Conservation (phyloP, 2,797 vertebrate genomes). For the Microhierax caerulescens region DNA sequence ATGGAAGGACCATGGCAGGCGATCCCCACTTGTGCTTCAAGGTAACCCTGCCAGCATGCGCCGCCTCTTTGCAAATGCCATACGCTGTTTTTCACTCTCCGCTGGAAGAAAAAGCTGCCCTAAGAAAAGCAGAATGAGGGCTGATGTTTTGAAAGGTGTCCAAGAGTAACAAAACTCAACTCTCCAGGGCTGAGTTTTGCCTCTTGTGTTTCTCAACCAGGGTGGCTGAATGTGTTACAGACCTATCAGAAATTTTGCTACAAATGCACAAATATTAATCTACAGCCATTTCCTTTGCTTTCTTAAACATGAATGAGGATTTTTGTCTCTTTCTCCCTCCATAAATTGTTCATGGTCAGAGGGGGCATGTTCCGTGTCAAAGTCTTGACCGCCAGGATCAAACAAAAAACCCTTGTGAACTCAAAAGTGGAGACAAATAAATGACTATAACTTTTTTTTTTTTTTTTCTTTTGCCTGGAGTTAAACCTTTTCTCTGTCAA, state of each 20-base stretch:
- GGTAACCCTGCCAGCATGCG: not conserved
- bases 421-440: conserved; percentile 80
- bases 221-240: conserved; percentile 71
- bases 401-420: conserved; percentile 82
- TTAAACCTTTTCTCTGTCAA: conserved; percentile 85
- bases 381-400: conserved; percentile 79
- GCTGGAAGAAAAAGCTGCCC: conserved; percentile 65
- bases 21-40: not conserved
- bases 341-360: conserved; percentile 87
- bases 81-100: conserved; percentile 45
- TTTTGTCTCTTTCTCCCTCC: conserved; percentile 79
- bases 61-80: conserved; percentile 55
- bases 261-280: conserved; percentile 77
- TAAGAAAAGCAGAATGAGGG: conserved; percentile 69
- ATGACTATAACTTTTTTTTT: conserved; percentile 76
- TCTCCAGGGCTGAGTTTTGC: conserved; percentile 72
- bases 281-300: conserved; percentile 78
- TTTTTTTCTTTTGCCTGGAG: conserved; percentile 68
- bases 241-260: conserved; percentile 69
- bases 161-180: conserved; percentile 77
- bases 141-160: conserved; percentile 77
- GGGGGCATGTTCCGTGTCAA: conserved; percentile 85
- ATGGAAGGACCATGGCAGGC: not conserved
- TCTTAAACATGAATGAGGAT: conserved; percentile 81
- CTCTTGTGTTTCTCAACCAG: conserved; percentile 74